Base-by-base conservation (phyloP, 2,888 invertebrate species). In the Microplitis deprimator region DNA sequence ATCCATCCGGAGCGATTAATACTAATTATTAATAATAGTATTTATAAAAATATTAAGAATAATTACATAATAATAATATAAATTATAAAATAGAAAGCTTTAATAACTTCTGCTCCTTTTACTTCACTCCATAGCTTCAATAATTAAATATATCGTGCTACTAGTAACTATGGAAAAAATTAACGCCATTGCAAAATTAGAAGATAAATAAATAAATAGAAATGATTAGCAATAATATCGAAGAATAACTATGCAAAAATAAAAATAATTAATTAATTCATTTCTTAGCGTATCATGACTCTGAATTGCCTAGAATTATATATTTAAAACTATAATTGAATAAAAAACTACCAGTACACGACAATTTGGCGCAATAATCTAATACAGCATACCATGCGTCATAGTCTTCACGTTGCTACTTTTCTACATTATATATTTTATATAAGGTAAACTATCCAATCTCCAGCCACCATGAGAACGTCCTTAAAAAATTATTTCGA, bases 321-420 rank as follows among this genome's bases (percentile, higher is more conserved):
- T 77, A 76, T 76, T 77, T 73, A 75, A 74, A 68, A 29, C 3
- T 67, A 69, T 70, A 50, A 76, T 68, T 75, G 75, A 20, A 81
- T 83, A 86, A 84, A 81, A 86, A 82, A 83, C 89, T 89, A 89
- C 87, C 86, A 77, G 87, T 88, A 89, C 87, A 86, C 86, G 84
- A 10, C 8, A 86, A 85, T 84, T 85, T 85, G 85, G 84, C 62
- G 73, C 84, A 86, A 88, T 87, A 88, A 87, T 88, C 88, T 84
- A 87, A 87, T 88, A 88, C 87, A 88, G 87, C 89, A 89, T 89
- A 87, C 81, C 89, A 89, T 89, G 89, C 89, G 89, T 73, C 41
- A 73, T 38, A 68, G 61, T 68, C 82, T 85, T 84, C 88, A 89
- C 87, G 88, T 89, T 86, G 81, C 88, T 87, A 85, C 86, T 87